Base-by-base conservation (phyloP, 2,797 vertebrate species). In the Chloroceryle inda region DNA sequence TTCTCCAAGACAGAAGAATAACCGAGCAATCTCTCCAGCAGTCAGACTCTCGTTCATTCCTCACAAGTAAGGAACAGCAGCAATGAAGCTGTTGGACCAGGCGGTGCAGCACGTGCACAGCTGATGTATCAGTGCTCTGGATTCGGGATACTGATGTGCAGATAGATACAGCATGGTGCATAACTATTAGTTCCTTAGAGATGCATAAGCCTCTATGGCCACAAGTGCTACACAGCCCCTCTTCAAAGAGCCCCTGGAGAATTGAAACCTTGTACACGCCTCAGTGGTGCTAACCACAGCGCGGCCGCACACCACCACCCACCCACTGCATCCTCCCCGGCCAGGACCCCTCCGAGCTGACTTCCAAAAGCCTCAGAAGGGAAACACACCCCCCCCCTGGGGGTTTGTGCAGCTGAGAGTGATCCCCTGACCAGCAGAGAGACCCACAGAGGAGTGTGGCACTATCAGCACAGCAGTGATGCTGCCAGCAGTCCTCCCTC, bases 371-470 rank as follows among this genome's bases (percentile, higher is more conserved):
- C 18, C 31, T 66, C 42, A 19, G 37, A 71, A 68, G 45, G 29
- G 31, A 56, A 20, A 33, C 10, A 40, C 40, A 40, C 40, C 15
- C 40, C 15, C 40, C 14, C 40, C 24, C 17, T 1, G 2, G 63
- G n/a, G 68, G 73, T 27, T 21, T 1, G 0, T 4, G 6, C 44
- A 53, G 56, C 44, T 38, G 33, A 44, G 55, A 23, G 42, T 2
- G 0, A 31, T n/a, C 26, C 37, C 37, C 50, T 11, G 45, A 20
- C 0, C 1, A 40, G 37, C 27, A 21, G 11, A 18, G 45, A 4
- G 24, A 62, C 8, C 21, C 21, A 6, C 0, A 16, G 40, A 42
- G n/a, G 42, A 55, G 40, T 1, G 5, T 2, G 13, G 31, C 7
- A 3, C 22, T 4, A 1, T 4, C 23, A 23, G 29, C 55, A 33